Evolutionary conservation across 2,888 invertebrate species (phyloP).

Genomic region (Oscheius sp.): DNA sequence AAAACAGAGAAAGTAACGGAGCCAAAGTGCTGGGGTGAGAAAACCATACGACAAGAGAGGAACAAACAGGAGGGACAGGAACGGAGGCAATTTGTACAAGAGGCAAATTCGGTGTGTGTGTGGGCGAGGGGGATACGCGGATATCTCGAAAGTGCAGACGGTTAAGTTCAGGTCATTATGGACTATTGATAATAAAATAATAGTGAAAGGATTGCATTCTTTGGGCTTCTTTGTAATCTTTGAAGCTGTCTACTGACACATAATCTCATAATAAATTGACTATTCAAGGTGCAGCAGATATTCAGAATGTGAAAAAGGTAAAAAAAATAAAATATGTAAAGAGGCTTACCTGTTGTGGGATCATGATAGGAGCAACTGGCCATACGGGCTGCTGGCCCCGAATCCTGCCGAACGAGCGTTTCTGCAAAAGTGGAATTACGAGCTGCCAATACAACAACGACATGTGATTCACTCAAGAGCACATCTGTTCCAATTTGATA

Average conservation of each 20-base stretch:
- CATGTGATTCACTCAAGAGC: conserved; percentile 35
- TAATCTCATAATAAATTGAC: too few species aligned
- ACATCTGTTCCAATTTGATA: conserved; percentile 33
- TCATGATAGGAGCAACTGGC: conserved; percentile 33
- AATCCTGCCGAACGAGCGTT: conserved; percentile 16
- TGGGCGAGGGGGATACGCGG: conserved; percentile 16
- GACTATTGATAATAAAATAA: not conserved
- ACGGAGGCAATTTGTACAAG: conserved; percentile 28
- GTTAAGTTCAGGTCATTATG: not conserved
- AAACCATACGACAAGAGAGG: conserved; percentile 12
- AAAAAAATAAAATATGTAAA: not conserved
- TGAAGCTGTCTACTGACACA: too few species aligned
- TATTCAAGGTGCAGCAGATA: too few species aligned
- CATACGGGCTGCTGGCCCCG: not conserved
- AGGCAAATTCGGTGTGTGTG: conserved; percentile 17
- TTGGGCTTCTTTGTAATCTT: too few species aligned
- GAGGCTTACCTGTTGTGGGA: not conserved
- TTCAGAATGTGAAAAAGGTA: not conserved
- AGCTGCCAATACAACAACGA: conserved; percentile 33
- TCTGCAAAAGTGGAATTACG: conserved; percentile 33
- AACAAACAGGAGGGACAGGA: conserved; percentile 18
- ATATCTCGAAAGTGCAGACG: not conserved
- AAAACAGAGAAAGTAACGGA: not conserved
- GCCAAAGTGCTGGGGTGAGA: not conserved
- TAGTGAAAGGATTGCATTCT: too few species aligned